Base-by-base conservation (phyloP, 2,113 vertebrate genomes). In the Nycticebus coucang region DNA sequence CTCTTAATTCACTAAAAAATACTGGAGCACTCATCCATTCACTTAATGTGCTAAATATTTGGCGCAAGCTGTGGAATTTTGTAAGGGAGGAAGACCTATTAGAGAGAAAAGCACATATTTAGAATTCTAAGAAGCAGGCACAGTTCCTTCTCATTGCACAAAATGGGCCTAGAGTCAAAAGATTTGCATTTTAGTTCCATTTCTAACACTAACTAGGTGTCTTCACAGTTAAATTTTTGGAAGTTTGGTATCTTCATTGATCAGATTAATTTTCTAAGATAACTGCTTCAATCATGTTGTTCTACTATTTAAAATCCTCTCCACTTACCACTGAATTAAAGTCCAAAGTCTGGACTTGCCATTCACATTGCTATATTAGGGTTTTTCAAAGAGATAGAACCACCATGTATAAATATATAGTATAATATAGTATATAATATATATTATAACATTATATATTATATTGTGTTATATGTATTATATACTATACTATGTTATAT, bases 81-180 rank as follows among this genome's bases (percentile, higher is more conserved):
- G 4, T 41, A 69, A 82, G 8, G 22, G 11, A 79, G 10, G 35
- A 88, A 82, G 22, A 22, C 12, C 77, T 94, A 26, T 57, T 55
- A 14, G 79, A 71, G 26, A 89, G 33, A 62, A 15, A 28, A 66
- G 3, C 8, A 12, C 0, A 2, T 57, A 14, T 30, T 81, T 66
- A 89, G 45, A 88, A 59, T 87, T 89, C 77, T 64, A 24, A 92
- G 83, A 96, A 74, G 18, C 50, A 91, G 11, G 12, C 11, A n/a
- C 28, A 0, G 1, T 59, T 93, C 41, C 3, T 95, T 30, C 2
- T 94, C 9, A 22, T 64, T 45, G 35, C 26, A 50, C 2, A 30
- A 68, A 82, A 55, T 9, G 6, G 50, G 57, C 66, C 30, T 53
- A 8, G 14, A 50, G 7, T 71, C n/a, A 64, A 50, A 37, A 89